Evolutionary conservation across 2,888 invertebrate species (phyloP).

Genomic region (Phragmatobia fuliginosa): DNA sequence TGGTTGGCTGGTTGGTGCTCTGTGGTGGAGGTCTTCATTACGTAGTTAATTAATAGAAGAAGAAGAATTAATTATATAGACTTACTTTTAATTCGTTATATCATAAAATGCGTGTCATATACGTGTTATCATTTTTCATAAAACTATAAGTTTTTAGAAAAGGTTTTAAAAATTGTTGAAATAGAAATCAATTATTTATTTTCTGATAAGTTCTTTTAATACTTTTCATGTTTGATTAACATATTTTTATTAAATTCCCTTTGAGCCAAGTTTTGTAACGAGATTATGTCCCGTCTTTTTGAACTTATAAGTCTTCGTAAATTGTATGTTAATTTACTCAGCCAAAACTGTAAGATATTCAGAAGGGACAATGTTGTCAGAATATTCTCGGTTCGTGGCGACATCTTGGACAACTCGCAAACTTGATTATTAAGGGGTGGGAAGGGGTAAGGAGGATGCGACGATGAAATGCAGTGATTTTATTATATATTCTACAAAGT

Average conservation of each 20-base stretch:
- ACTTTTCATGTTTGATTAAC: neutral
- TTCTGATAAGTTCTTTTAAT: neutral
- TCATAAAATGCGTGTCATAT: too few species aligned
- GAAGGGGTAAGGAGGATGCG: constrained; percentile 24
- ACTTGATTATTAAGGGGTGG: constrained; percentile 75
- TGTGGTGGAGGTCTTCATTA: too few species aligned
- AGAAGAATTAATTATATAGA: too few species aligned
- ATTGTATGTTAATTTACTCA: constrained; percentile 78
- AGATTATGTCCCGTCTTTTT: constrained; percentile 50
- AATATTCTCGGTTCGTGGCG: constrained; percentile 69
- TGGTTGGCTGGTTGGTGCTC: too few species aligned
- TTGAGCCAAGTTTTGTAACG: constrained; percentile 20
- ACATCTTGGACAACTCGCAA: constrained; percentile 76
- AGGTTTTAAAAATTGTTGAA: neutral
- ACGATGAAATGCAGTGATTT: constrained; percentile 59
- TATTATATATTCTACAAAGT: constrained; percentile 36
- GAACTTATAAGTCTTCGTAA: constrained; percentile 58
- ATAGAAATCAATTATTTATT: neutral
- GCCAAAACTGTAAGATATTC: constrained; percentile 62
- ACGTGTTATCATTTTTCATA: neutral
- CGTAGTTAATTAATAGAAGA: too few species aligned
- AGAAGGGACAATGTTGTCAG: constrained; percentile 70
- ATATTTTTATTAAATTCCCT: constrained; percentile 14
- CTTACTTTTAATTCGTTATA: too few species aligned
- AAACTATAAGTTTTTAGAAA: neutral